phyloP scores from a whole-genome alignment of 2,113 vertebrate genomes.

The Fregata magnificens region DNA sequence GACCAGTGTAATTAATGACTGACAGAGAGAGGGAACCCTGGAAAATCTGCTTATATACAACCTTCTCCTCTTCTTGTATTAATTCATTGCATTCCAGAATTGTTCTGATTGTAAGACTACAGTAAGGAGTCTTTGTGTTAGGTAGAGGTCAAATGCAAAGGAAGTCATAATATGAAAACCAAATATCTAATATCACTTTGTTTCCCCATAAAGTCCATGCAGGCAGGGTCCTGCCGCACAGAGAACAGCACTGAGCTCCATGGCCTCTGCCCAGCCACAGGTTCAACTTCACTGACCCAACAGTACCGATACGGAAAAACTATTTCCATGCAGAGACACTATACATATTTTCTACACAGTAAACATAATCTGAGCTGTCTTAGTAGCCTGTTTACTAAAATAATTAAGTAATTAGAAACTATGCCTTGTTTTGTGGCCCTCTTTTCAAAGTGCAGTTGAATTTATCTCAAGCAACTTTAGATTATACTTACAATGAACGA shows the following conservation, averaged over 20 bases:
- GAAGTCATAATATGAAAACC: not conserved
- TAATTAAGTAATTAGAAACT: not conserved
- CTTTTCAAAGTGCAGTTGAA: not conserved
- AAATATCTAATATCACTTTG: not conserved
- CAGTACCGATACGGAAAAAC: not conserved
- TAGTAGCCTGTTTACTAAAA: not conserved
- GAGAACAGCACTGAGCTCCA: not conserved
- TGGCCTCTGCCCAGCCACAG: not conserved
- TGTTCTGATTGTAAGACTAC: not conserved
- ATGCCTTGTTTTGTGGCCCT: not conserved
- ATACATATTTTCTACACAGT: not conserved
- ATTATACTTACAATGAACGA: not conserved
- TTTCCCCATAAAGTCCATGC: not conserved
- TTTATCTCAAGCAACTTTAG: not conserved
- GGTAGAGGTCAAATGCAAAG: not conserved
- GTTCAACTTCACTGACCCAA: not conserved
- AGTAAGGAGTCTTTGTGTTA: not conserved
- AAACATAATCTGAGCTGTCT: not conserved
- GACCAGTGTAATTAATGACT: not conserved
- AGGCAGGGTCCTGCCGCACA: not conserved
- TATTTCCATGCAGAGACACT: not conserved
- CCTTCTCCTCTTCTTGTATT: not conserved
- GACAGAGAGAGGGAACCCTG: not conserved
- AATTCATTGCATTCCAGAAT: not conserved
- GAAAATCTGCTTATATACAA: not conserved